Evolutionary conservation across 2,797 vertebrate species (phyloP).

Genomic region (Zenarchopterus dispar): DNA sequence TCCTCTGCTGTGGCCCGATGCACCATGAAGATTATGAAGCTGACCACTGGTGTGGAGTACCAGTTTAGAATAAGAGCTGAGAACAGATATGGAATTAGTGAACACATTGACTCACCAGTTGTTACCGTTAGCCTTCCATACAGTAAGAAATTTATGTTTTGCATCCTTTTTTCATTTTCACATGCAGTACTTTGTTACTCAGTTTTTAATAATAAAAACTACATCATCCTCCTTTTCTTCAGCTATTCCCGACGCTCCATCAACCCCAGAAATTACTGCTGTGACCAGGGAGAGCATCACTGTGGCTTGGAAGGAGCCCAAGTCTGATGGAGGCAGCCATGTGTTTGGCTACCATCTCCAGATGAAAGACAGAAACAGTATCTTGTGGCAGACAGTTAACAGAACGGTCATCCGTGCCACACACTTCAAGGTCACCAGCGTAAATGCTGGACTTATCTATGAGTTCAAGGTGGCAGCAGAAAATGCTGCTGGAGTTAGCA

Average conservation of each 20-base stretch:
- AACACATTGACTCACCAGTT: conserved; percentile 90
- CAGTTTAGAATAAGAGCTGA: conserved; percentile 98
- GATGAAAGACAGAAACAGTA: conserved; percentile 98
- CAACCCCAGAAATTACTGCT: conserved; percentile 89
- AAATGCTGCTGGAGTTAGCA: conserved; percentile 94
- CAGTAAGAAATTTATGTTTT: conserved; percentile 83
- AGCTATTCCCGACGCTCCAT: conserved; percentile 92
- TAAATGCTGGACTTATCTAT: conserved; percentile 94
- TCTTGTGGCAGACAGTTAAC: conserved; percentile 95
- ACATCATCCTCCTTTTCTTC: conserved; percentile 4
- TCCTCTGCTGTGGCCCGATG: conserved; percentile 94
- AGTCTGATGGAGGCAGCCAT: conserved; percentile 91
- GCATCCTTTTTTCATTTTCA: neutral
- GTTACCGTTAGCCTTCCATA: conserved; percentile 92
- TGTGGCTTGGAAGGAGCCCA: conserved; percentile 94
- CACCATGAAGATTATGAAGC: conserved; percentile 92
- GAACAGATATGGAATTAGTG: conserved; percentile 97
- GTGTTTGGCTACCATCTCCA: conserved; percentile 95
- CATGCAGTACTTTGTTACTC: neutral
- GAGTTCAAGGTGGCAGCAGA: conserved; percentile 97
- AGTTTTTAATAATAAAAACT: neutral
- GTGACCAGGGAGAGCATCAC: conserved; percentile 92
- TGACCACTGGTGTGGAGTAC: conserved; percentile 93
- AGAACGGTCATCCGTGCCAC: conserved; percentile 94
- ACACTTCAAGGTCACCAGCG: conserved; percentile 91